A percentile compares a stretch with the other conserved stretches of the same genome.
These are phyloP conservation scores for Zaprionus ghesquierei DNA, from an alignment of 1,140 invertebrate genomes.

Conservation along the genomic window DNA sequence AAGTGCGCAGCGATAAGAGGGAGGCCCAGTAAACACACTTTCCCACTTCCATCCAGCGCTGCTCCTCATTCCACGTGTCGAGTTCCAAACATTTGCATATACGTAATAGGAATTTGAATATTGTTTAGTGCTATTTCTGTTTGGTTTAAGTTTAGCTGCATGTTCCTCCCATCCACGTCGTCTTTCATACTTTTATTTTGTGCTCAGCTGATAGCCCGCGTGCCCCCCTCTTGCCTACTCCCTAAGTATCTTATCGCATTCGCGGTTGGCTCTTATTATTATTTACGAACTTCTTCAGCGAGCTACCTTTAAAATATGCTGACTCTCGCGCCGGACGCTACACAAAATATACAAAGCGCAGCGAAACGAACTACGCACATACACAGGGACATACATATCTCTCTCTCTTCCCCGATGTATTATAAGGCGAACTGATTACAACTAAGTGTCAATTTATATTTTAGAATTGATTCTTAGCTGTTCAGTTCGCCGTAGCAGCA, in stretches of 20 bases:
- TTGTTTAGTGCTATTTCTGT: background rate
- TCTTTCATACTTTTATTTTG: constrained; percentile 6
- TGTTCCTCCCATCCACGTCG: background rate
- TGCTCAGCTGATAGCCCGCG: constrained; percentile 34
- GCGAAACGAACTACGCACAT: constrained; percentile 32
- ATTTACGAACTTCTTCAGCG: constrained; percentile 29
- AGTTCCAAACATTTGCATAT: background rate
- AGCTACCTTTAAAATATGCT: constrained; percentile 59
- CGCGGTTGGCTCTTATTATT: constrained; percentile 2
- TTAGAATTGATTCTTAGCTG: constrained; percentile 46
- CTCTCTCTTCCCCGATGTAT: constrained; percentile 44
- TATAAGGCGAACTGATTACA: constrained; percentile 61
- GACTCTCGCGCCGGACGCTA: constrained; percentile 37
- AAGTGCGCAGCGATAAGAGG: constrained; percentile 58
- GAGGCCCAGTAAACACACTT: constrained; percentile 4
- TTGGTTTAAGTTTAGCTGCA: constrained; percentile 7
- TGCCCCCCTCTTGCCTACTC: constrained; percentile 9
- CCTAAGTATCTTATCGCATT: constrained; percentile 42
- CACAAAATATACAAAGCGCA: constrained; percentile 52
- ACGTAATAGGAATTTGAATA: background rate
- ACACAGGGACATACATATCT: constrained; percentile 38
- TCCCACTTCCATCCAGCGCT: background rate
- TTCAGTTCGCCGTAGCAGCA: constrained; percentile 49
- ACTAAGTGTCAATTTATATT: constrained; percentile 60
- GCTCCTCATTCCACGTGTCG: background rate